Base-by-base conservation (phyloP, 35 echinoderm and acorn worm genomes). In the Nesometra sesokonis region DNA sequence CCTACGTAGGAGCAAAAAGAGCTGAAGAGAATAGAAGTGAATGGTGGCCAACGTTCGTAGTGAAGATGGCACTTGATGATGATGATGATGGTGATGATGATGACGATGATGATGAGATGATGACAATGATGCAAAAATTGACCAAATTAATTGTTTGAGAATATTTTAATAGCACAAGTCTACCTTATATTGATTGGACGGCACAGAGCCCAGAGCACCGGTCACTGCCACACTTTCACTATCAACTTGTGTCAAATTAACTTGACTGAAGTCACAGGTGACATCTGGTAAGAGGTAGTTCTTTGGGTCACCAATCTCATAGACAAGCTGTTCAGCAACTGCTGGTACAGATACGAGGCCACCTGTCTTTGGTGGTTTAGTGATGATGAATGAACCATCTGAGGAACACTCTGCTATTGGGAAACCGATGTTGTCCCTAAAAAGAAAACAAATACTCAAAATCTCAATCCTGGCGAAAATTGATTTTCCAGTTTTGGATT, bases 361-460 rank as follows among this genome's bases (percentile, higher is more conserved):
- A 32, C 96, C 96, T 77, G 96, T 99, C 34, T 94, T 99, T 17
- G 92, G 96, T 77, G 96, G 92, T 78, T 99, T 99, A 36, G 96
- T 94, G 32, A 99, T 57, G 38, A 90, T 87, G 21, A 67, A 67
- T 27, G 52, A 67, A 27, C 52, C 52, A 67, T 67, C 52, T 1
- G 52, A 67, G 1, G 52, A 81, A 67, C 93, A 91, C 36, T 99
- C 93, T 19, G 92, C 92, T 21, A 99, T 88, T 78, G 96, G 96
- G 52, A 99, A 99, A 19, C 96, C 96, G 0, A 94, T 99, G 57
- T 99, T 99, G 76, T 99, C 96, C 94, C 91, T 97, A 32, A 21
- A 84, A 38, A 30, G 37, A 34, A 40, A 38, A 88, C 37, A 80
- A 33, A 11, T n/a, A 36, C 11, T 23, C 78, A 78, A 77, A 35